Conservation (phyloP, 2,888 invertebrate genomes). For the Darwinula stevensoni region DNA sequence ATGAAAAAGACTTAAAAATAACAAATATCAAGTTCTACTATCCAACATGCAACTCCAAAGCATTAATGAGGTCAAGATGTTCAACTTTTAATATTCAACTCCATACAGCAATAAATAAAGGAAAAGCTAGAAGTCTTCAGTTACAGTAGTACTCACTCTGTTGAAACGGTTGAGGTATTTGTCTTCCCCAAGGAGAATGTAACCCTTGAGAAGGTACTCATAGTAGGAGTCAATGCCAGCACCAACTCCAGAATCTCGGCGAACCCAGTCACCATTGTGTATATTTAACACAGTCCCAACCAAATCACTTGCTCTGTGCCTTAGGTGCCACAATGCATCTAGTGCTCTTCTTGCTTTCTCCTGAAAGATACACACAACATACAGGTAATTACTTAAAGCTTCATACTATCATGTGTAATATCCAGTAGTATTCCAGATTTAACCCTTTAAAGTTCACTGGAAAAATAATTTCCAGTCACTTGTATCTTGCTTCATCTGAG, state of each 20-base stretch:
- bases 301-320: slow-evolving; percentile 64
- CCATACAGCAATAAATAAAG: too few species aligned
- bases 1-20: slow-evolving; percentile 9
- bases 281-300: slow-evolving; percentile 94
- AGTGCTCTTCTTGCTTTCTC: slow-evolving; percentile 80
- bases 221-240: slow-evolving; percentile 98
- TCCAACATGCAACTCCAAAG: not conserved
- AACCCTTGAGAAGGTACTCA: slow-evolving; percentile 90
- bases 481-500: too few species aligned
- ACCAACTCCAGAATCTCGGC: slow-evolving; percentile 89
- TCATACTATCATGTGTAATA: slow-evolving; percentile 4
- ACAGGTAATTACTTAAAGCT: slow-evolving; percentile 3
- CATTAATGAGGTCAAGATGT: too few species aligned
- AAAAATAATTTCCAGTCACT: too few species aligned
- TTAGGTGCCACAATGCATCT: slow-evolving; percentile 82
- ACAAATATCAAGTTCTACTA: too few species aligned
- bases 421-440: too few species aligned
- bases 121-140: too few species aligned
- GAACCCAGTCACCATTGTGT: slow-evolving; percentile 92
- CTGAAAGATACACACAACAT: slow-evolving; percentile 13
- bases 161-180: slow-evolving; percentile 79
- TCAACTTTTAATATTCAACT: too few species aligned
- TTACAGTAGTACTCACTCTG: slow-evolving; percentile 15
- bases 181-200: slow-evolving; percentile 66
- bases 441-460: not conserved